These are phyloP conservation scores for Drosophila tristis DNA, from an alignment of 1,140 invertebrate species.

Conservation along the genomic window DNA sequence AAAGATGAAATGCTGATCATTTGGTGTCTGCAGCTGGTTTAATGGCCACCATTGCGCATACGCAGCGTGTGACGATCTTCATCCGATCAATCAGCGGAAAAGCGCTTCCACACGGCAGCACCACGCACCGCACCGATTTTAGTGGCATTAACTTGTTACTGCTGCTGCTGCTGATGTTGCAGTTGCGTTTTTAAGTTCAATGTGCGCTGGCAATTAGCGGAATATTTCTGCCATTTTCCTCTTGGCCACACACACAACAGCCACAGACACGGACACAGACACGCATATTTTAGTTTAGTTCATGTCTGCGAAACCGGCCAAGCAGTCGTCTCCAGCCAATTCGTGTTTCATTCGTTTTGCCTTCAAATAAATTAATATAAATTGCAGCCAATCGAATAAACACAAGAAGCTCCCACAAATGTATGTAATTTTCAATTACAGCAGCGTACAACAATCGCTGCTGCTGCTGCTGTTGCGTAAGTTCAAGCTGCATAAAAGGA, in stretches of 20 bases:
- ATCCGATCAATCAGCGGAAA: slow-evolving; percentile 13
- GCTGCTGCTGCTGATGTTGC: background rate
- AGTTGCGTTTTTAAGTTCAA: slow-evolving; percentile 57
- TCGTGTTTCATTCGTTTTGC: slow-evolving; percentile 51
- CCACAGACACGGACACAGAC: too few species aligned
- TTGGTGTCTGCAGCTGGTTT: slow-evolving; percentile 11
- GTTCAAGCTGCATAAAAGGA: slow-evolving; percentile 71
- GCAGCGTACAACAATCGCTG: slow-evolving; percentile 47
- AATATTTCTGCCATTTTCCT: slow-evolving; percentile 32
- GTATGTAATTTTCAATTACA: slow-evolving; percentile 70
- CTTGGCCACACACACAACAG: slow-evolving; percentile 28
- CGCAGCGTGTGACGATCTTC: slow-evolving; percentile 33
- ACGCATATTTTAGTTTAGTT: slow-evolving; percentile 35
- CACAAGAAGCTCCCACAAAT: slow-evolving; percentile 45
- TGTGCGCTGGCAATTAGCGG: slow-evolving; percentile 48
- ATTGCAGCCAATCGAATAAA: slow-evolving; percentile 66
- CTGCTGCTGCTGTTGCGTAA: slow-evolving; percentile 60
- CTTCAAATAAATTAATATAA: slow-evolving; percentile 76
- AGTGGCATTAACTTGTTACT: too few species aligned
- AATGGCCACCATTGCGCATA: slow-evolving; percentile 33
- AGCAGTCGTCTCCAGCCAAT: slow-evolving; percentile 17
- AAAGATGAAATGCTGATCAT: slow-evolving; percentile 1
- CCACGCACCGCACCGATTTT: too few species aligned
- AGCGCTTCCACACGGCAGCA: background rate
- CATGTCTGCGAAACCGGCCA: background rate